phyloP scores from a whole-genome alignment of 2,797 vertebrate species.

The Glossophaga mutica region DNA sequence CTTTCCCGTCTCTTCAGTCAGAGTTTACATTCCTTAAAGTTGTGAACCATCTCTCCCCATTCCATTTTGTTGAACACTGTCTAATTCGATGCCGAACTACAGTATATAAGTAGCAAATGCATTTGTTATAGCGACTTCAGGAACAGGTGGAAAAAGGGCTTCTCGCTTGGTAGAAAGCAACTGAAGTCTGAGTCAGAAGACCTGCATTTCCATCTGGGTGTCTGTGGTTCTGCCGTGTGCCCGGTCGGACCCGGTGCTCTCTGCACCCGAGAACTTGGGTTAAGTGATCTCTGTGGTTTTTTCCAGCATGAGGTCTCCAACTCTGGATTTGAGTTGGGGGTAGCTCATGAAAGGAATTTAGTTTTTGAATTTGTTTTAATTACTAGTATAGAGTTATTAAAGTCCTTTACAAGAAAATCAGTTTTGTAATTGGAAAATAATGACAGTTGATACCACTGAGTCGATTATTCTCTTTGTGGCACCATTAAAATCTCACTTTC shows the following conservation, averaged over 20 bases:
- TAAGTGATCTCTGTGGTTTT: neutral
- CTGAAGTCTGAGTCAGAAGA: neutral
- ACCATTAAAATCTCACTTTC: neutral
- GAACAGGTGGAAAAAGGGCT: neutral
- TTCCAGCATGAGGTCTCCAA: neutral
- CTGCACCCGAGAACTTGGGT: neutral
- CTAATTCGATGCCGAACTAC: neutral
- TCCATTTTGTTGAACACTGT: neutral
- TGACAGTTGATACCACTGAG: neutral
- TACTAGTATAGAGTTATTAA: neutral
- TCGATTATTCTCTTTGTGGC: neutral
- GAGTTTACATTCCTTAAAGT: neutral
- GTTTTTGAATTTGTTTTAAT: slow-evolving; percentile 1
- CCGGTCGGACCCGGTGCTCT: neutral
- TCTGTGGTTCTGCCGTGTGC: neutral
- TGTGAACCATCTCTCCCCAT: neutral
- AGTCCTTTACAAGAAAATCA: neutral
- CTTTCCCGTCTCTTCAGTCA: neutral
- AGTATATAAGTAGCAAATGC: neutral
- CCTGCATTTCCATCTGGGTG: neutral
- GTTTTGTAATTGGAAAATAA: neutral
- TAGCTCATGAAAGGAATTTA: neutral
- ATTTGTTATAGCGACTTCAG: neutral
- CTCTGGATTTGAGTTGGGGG: neutral
- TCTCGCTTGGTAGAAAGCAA: neutral